Conservation (phyloP, 1,140 invertebrate species). For the Drosophila ogumai region DNA sequence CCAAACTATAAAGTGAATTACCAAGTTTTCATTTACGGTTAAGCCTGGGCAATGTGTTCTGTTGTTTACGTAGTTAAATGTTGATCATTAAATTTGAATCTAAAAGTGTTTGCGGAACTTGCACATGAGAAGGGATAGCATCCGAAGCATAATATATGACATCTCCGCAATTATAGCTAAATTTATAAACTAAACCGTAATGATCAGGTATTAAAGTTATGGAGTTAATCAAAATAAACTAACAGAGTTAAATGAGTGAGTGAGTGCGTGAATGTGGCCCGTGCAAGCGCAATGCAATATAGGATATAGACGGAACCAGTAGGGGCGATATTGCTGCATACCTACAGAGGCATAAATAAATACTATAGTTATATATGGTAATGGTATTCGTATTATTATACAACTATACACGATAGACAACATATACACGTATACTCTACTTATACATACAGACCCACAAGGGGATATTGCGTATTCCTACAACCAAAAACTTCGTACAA, state of each 20-base stretch:
- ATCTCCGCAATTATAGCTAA: slow-evolving; percentile 43
- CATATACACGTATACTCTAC: slow-evolving; percentile 47
- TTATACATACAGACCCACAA: slow-evolving; percentile 47
- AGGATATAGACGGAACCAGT: slow-evolving; percentile 29
- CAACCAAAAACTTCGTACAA: slow-evolving; percentile 71
- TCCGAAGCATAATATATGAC: slow-evolving; percentile 3
- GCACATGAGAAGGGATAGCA: slow-evolving; percentile 2
- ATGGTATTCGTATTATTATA: slow-evolving; percentile 59
- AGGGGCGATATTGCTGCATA: slow-evolving; percentile 48
- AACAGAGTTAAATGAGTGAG: slow-evolving; percentile 21
- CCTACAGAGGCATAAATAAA: slow-evolving; percentile 37
- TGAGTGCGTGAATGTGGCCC: slow-evolving; percentile 41
- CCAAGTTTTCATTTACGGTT: slow-evolving; percentile 34
- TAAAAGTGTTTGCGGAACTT: slow-evolving; percentile 18
- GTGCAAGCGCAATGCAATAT: slow-evolving; percentile 53
- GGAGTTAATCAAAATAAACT: slow-evolving; percentile 53
- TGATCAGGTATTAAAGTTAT: slow-evolving; percentile 62
- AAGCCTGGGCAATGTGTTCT: slow-evolving; percentile 36
- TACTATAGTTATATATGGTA: slow-evolving; percentile 44
- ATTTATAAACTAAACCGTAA: slow-evolving; percentile 41
- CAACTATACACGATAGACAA: slow-evolving; percentile 55
- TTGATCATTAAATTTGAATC: slow-evolving; percentile 54
- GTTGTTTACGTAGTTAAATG: slow-evolving; percentile 65
- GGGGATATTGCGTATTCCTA: slow-evolving; percentile 37
- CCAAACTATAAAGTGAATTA: slow-evolving; percentile 26